Evolutionary conservation across 2,888 invertebrate species (phyloP).

Genomic region (Zonitis immaculata): DNA sequence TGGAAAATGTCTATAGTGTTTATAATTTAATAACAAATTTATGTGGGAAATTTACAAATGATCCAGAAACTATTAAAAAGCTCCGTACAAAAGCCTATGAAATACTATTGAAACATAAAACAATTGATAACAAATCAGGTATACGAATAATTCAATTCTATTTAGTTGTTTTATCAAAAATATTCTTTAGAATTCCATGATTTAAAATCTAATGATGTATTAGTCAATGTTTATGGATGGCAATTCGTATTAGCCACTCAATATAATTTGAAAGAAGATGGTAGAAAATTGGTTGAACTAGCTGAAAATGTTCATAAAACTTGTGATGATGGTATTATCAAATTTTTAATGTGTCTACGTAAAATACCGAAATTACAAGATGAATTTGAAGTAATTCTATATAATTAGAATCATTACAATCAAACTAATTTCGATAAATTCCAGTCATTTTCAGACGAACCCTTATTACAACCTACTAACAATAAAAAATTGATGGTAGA

Average conservation of each 20-base stretch:
- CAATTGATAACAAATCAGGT: neutral
- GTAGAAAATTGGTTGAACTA: conserved; percentile 31
- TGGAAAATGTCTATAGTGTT: conserved; percentile 23
- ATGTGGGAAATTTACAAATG: conserved; percentile 36
- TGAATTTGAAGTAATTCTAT: conserved; percentile 16
- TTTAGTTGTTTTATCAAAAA: conserved; percentile 1
- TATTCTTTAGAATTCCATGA: conserved; percentile 30
- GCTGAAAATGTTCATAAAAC: conserved; percentile 25
- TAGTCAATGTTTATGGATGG: conserved; percentile 40
- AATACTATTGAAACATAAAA: conserved; percentile 30
- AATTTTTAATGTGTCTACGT: conserved; percentile 32
- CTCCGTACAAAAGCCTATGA: conserved; percentile 39
- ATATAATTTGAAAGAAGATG: conserved; percentile 33
- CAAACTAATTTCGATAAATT: neutral
- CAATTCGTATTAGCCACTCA: conserved; percentile 36
- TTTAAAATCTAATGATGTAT: conserved; percentile 35
- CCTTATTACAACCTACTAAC: neutral
- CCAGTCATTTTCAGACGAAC: neutral
- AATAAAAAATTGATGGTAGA: neutral
- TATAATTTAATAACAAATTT: conserved; percentile 39
- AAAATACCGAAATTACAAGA: conserved; percentile 31
- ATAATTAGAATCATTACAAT: no score
- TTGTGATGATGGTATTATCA: conserved; percentile 28
- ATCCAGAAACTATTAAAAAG: conserved; percentile 28
- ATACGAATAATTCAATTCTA: neutral